Evolutionary conservation across 2,888 invertebrate species (phyloP).

Genomic region (Agriopis aurantiaria): DNA sequence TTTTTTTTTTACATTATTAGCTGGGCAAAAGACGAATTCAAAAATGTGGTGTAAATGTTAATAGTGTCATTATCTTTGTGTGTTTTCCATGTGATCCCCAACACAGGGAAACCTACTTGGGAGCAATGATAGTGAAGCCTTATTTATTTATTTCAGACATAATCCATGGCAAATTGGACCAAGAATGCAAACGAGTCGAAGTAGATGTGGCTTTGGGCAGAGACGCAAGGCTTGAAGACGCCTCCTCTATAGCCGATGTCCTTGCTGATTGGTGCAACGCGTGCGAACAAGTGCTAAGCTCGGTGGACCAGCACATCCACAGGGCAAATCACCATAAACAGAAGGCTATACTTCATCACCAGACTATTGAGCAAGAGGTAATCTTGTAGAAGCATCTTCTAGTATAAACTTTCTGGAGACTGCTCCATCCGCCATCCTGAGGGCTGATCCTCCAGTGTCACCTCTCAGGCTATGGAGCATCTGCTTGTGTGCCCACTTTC

Average conservation of each 20-base stretch:
- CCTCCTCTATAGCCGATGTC: conserved; percentile 92
- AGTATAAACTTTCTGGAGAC: not conserved
- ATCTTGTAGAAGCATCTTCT: not conserved
- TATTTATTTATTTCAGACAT: conserved; percentile 88
- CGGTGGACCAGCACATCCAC: conserved; percentile 95
- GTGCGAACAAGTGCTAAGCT: conserved; percentile 95
- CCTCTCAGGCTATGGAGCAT: too few relatives aligned
- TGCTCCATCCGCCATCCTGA: too few relatives aligned
- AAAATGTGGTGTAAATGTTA: too few relatives aligned
- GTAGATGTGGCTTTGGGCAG: conserved; percentile 97
- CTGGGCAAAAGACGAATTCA: too few relatives aligned
- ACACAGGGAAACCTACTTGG: too few relatives aligned
- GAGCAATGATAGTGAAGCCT: too few relatives aligned
- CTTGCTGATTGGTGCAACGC: conserved; percentile 95
- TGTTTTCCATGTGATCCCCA: too few relatives aligned
- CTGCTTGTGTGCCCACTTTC: too few relatives aligned
- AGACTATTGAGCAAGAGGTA: conserved; percentile 95
- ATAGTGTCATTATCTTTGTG: too few relatives aligned
- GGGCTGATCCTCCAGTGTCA: too few relatives aligned
- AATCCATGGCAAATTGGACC: conserved; percentile 98
- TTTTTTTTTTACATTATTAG: too few relatives aligned
- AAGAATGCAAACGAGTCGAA: conserved; percentile 96
- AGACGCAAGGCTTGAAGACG: conserved; percentile 95
- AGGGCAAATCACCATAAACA: conserved; percentile 95
- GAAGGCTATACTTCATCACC: conserved; percentile 91